Base-by-base conservation (phyloP, 2,888 invertebrate genomes). In the Xanthia icteritia region DNA sequence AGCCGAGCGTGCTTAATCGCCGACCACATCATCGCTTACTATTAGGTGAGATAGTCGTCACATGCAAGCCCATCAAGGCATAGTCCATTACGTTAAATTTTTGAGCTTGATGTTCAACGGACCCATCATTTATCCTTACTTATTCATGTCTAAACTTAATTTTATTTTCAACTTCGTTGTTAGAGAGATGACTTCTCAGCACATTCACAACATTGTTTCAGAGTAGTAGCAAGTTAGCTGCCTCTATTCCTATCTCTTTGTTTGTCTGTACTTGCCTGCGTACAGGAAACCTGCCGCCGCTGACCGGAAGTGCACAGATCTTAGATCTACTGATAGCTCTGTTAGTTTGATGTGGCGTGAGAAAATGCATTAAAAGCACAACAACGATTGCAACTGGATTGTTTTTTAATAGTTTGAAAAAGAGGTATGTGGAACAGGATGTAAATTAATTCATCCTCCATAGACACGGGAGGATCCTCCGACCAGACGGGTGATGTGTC, bases 261-360 rank as follows among this genome's bases (percentile, higher is more conserved):
- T 58, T 42, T 58, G 27, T 8, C 15, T 65, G 58, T 83, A 77
- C n/a, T 9, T 15, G n/a, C 8, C 23, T 17, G 15, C n/a, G 1
- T 23, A n/a, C 61, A 65, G 71, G 79, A 63, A 65, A 48, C 61
- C 39, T 45, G 65, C 48, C 42, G 60, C n/a, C 9, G n/a, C 27
- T 36, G 51, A 42, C n/a, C 84, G 85, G 85, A 87, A 87, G 51
- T 27, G 56, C 60, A 31, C 45, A 42, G 58, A 51, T 71, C 70
- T 75, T 36, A 85, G 82, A 85, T 87, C 51, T 5, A 36, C 63
- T n/a, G 85, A 81, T 85, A 85, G 65, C 63, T 74, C 36, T 60
- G 79, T 67, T 61, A 65, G 66, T 39, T 68, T 39, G 51, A 64
- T 36, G n/a, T 63, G 3, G 48, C 42, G 85, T 76, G 81, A 56